Evolutionary conservation across 2,113 vertebrate species (phyloP), one percentile per base, ranked within the genome.

Genomic region (Callipepla squamata): DNA sequence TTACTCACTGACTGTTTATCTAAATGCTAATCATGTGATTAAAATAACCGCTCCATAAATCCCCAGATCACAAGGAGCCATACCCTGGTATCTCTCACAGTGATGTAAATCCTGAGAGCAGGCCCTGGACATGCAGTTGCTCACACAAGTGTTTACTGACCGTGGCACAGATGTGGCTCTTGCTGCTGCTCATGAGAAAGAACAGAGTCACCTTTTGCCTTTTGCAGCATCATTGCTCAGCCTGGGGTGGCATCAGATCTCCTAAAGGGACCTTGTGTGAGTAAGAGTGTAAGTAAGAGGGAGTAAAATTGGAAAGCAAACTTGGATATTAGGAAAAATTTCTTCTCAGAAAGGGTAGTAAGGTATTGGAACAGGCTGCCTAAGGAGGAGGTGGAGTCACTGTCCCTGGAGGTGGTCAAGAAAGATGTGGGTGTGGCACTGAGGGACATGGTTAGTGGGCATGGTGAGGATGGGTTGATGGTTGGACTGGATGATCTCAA

Each of bases 161-260:
- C 0, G 0, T 1, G 3, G 28, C 1, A 0, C 38, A 50, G 80
- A 22, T 6, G 6, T 22, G 28, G 68, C 48, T n/a, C 36, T 40
- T 12, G 17, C 47, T 70, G 61, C 1, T 4, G 50, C 59, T 50
- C 6, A 3, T 40, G 9, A 73, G 3, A 63, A 61, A 66, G 57
- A 44, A 47, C 53, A 13, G 18, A 78, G 44, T 16, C 74, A 20
- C 44, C 17, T 61, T 38, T 7, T 25, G 50, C 34, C 38, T 38
- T 38, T 16, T 2, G 65, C 77, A 92, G 63, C 16, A 7, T 28
- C 32, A 5, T 22, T 44, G 15, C 26, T 58, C 40, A 34, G 62
- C 77, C 48, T 45, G 38, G 22, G 19, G 22, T 38, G 48, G 57
- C n/a, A 48, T 8, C n/a, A 14, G 18, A 9, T 12, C 36, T 69